Evolutionary conservation across 1,140 invertebrate species (phyloP), one percentile per base, ranked within the genome.

Genomic region (Nasonia vitripennis): DNA sequence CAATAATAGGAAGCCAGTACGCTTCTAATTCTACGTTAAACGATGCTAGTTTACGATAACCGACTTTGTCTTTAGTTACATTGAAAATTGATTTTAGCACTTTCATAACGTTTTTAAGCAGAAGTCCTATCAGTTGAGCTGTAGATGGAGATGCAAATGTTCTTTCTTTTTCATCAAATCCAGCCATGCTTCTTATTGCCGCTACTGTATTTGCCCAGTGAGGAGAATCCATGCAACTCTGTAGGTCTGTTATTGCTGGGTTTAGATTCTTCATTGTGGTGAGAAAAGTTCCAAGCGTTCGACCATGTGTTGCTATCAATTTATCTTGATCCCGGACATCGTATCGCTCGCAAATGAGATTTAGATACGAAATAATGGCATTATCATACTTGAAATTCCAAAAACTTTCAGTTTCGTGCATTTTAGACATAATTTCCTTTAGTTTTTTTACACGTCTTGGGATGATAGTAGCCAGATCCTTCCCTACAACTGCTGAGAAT

Each of bases 1-100:
- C 75, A 23, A 77, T n/a, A n/a, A 77, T 51, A 20, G 75, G 37
- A n/a, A 77, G 75, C 75, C 75, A 77, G 20, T 48, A 20, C 14
- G 37, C 41, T 77, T 45, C 75, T 51, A 77, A 77, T 48, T 77
- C 75, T 41, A 45, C 11, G 11, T 45, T 20, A 48, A 48, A 77
- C 6, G 41, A 20, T 23, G 7, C 3, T 12, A 77, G 14, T 45
- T 41, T 12, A 45, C 37, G 12, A 23, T 23, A 23, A n/a, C 75
- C 41, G 3, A 1, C 41, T 48, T 77, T 45, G 34, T 77, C 17
- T 45, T 45, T 75, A 7, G 37, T 75, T 75, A 37, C 31, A 48
- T 77, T 51, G 20, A 45, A 77, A 0, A 12, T 34, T 0, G 75
- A 77, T 51, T 51, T 77, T 11, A 77, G 17, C 11, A 77, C 37